A percentile compares a stretch with the other conserved stretches of the same genome.
These are phyloP conservation scores for Pyrochroa serraticornis DNA, from an alignment of 2,888 invertebrate genomes.

Conservation along the genomic window DNA sequence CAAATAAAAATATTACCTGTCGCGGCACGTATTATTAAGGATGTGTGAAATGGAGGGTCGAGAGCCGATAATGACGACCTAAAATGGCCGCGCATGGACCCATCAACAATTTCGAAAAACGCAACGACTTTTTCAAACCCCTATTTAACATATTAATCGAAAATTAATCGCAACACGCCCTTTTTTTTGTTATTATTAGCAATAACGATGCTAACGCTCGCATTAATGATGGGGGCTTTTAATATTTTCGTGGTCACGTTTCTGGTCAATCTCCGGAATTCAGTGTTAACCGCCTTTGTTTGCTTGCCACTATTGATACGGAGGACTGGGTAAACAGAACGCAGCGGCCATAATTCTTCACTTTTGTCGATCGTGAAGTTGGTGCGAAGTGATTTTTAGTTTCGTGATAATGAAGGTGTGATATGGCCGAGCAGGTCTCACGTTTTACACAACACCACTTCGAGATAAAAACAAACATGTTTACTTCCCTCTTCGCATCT, in stretches of 20 bases:
- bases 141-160: no score
- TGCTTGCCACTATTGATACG: constrained; percentile 3
- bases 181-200: neutral
- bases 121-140: no score
- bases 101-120: no score
- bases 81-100: constrained; percentile 1
- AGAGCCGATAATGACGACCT: neutral
- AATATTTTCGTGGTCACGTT: constrained; percentile 22
- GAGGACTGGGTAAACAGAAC: constrained; percentile 18
- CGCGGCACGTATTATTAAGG: constrained; percentile 9
- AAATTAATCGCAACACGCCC: neutral
- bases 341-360: constrained; percentile 17
- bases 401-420: constrained; percentile 37
- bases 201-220: neutral
- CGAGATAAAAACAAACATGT: neutral
- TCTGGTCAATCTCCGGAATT: constrained; percentile 21
- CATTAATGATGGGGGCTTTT: neutral
- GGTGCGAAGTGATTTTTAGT: constrained; percentile 31
- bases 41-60: constrained; percentile 4
- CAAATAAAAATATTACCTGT: constrained; percentile 11
- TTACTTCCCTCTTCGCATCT: neutral
- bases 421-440: constrained; percentile 36
- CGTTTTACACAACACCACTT: constrained; percentile 17
- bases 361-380: constrained; percentile 17
- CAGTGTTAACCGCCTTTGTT: constrained; percentile 18